These are phyloP conservation scores for Takifugu ocellatus DNA, from an alignment of 2,797 vertebrate species.

Conservation along the genomic window DNA sequence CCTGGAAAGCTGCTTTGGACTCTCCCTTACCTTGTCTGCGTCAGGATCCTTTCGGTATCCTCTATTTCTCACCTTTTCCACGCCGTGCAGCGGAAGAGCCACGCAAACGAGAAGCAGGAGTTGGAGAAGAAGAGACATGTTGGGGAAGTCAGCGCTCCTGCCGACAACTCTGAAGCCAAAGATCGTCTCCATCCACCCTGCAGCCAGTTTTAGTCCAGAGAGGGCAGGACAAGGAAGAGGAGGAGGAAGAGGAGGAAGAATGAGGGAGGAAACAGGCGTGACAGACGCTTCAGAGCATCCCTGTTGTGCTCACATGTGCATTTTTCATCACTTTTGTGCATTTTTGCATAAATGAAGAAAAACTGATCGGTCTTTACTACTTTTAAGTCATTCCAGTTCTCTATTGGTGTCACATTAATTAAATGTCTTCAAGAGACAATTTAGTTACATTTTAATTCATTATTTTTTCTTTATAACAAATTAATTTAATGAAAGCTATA, in stretches of 20 bases:
- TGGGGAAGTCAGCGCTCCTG: conserved; percentile 9
- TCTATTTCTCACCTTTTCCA: conserved; percentile 76
- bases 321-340: too few species aligned
- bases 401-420: too few species aligned
- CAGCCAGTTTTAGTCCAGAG: conserved; percentile 22
- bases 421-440: too few species aligned
- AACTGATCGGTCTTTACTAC: too few species aligned
- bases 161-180: conserved; percentile 6
- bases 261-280: conserved; percentile 33
- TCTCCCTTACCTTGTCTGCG: conserved; percentile 74
- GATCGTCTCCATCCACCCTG: conserved; percentile 30
- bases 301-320: neutral
- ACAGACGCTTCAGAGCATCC: neutral
- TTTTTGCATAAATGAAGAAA: too few species aligned
- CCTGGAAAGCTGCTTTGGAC: neutral
- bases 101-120: conserved; percentile 71
- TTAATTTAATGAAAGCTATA: too few species aligned
- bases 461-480: too few species aligned
- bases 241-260: conserved; percentile 28
- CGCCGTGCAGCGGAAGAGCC: conserved; percentile 62
- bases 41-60: conserved; percentile 78
- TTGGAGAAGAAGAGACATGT: conserved; percentile 59
- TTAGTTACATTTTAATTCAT: too few species aligned
- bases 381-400: too few species aligned
- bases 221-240: conserved; percentile 46